These are phyloP conservation scores for Prietella phreatophila DNA, from an alignment of 2,113 vertebrate species.

Conservation along the genomic window DNA sequence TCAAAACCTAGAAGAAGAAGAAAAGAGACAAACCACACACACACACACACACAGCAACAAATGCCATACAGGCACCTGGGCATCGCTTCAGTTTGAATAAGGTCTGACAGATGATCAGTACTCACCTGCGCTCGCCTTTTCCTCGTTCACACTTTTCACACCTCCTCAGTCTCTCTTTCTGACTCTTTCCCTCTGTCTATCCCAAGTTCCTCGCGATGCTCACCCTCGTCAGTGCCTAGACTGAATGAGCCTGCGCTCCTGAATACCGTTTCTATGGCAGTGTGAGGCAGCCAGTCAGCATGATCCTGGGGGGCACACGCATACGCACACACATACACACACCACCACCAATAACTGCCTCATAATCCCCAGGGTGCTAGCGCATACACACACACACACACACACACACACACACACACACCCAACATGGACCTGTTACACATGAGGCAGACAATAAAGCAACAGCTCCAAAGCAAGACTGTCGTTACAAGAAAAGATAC, in stretches of 20 bases:
- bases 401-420: constrained; percentile 37
- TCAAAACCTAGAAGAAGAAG: neutral
- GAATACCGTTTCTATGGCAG: constrained; percentile 75
- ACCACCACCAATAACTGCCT: constrained; percentile 32
- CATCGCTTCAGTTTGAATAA: constrained; percentile 48
- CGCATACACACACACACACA: constrained; percentile 33
- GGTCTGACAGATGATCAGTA: constrained; percentile 61
- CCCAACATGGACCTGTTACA: constrained; percentile 35
- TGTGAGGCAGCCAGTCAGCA: constrained; percentile 69
- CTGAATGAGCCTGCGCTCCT: constrained; percentile 71
- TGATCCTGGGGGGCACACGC: constrained; percentile 66
- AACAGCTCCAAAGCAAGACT: constrained; percentile 34
- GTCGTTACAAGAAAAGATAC: constrained; percentile 44
- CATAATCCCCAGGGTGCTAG: constrained; percentile 36
- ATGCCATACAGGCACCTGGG: constrained; percentile 51
- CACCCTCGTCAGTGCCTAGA: constrained; percentile 64
- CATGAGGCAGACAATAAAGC: constrained; percentile 9
- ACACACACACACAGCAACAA: constrained; percentile 20
- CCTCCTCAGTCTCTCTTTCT: constrained; percentile 40
- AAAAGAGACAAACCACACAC: neutral
- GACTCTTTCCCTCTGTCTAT: constrained; percentile 28
- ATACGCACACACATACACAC: constrained; percentile 21
- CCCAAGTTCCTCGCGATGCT: constrained; percentile 57
- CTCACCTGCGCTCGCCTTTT: constrained; percentile 69
- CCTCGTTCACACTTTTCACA: constrained; percentile 44